Evolutionary conservation across 2,113 vertebrate species (phyloP).

Genomic region (Phrynosoma platyrhinos): DNA sequence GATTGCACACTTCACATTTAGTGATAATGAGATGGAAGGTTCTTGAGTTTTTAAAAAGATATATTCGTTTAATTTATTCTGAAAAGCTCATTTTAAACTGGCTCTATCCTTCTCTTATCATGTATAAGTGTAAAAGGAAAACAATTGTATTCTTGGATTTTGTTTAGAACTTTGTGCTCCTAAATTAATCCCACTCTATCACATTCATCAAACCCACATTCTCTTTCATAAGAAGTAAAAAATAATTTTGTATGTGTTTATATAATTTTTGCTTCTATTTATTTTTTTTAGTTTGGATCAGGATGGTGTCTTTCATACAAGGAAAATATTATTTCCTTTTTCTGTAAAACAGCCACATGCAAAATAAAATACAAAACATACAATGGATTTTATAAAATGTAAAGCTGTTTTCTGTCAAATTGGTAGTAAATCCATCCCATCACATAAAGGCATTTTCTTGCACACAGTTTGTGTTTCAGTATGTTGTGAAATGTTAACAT

Average conservation of each 20-base stretch:
- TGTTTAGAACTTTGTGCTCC: neutral
- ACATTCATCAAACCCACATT: neutral
- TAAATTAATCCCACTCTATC: neutral
- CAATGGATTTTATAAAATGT: neutral
- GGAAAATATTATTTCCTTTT: neutral
- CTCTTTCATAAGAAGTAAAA: neutral
- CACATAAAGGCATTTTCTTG: neutral
- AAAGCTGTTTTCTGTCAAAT: neutral
- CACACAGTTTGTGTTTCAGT: neutral
- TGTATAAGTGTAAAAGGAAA: neutral
- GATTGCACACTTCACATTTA: conserved; percentile 62
- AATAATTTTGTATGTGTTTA: conserved; percentile 40
- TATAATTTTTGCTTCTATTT: neutral
- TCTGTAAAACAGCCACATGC: neutral
- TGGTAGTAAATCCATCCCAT: conserved; percentile 3
- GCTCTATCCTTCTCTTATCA: neutral
- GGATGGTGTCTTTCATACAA: neutral
- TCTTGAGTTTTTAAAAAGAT: conserved; percentile 38
- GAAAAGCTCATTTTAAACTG: conserved; percentile 49
- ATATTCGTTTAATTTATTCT: conserved; percentile 42
- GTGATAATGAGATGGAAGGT: conserved; percentile 64
- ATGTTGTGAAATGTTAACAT: neutral
- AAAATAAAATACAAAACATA: neutral
- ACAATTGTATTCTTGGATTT: conserved; percentile 22
- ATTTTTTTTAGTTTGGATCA: neutral